Conservation (phyloP, 2,797 vertebrate species). For the Prionace glauca region DNA sequence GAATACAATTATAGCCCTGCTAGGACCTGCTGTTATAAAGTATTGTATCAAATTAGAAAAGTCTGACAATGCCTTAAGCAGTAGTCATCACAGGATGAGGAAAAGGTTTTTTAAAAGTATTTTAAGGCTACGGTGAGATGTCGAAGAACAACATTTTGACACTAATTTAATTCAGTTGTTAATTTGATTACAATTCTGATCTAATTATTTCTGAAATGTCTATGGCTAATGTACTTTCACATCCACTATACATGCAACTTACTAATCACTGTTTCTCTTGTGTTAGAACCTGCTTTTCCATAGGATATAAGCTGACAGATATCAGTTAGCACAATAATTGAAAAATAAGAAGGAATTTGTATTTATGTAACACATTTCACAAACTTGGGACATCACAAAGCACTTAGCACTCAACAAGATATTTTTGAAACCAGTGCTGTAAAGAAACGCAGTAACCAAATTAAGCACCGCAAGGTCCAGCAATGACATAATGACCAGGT, state of each 20-base stretch:
- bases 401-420: neutral
- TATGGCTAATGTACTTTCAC: slow-evolving; percentile 23
- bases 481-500: neutral
- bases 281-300: slow-evolving; percentile 18
- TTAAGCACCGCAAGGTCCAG: neutral
- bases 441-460: neutral
- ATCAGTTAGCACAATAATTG: slow-evolving; percentile 3
- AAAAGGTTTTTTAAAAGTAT: slow-evolving; percentile 47
- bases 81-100: slow-evolving; percentile 45
- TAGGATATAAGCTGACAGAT: neutral
- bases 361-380: neutral
- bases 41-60: slow-evolving; percentile 56
- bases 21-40: slow-evolving; percentile 48
- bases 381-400: neutral
- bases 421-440: neutral
- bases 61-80: slow-evolving; percentile 55
- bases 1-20: slow-evolving; percentile 54
- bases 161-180: slow-evolving; percentile 69
- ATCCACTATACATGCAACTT: neutral
- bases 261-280: neutral
- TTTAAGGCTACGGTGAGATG: slow-evolving; percentile 57
- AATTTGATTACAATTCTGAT: slow-evolving; percentile 82
- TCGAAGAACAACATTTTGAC: slow-evolving; percentile 65
- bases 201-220: slow-evolving; percentile 55
- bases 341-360: neutral